A percentile compares a stretch with the other conserved stretches of the same genome.
Conservation (phyloP, 2,888 invertebrate genomes). For the Oscheius onirici region DNA sequence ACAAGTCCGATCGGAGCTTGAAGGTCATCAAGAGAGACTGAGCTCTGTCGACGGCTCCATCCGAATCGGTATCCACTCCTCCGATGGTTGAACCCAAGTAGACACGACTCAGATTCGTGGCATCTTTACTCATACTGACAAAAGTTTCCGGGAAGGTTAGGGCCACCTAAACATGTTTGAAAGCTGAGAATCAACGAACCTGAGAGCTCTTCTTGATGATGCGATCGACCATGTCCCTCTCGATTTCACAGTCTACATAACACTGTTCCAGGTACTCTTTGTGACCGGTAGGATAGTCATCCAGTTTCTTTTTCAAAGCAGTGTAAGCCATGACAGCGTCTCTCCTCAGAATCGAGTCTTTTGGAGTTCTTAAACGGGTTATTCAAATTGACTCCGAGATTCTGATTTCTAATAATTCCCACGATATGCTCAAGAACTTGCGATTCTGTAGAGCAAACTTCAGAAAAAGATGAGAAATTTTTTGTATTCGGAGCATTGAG, state of each 20-base stretch:
- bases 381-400: too few relatives aligned
- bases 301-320: conserved; percentile 51
- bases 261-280: conserved; percentile 47
- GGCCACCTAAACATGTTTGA: conserved; percentile 34
- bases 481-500: too few relatives aligned
- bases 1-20: conserved; percentile 53
- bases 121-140: conserved; percentile 53
- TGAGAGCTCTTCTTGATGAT: conserved; percentile 55
- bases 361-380: conserved; percentile 37
- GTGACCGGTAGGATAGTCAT: conserved; percentile 49
- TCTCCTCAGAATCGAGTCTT: conserved; percentile 51
- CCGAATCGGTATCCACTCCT: conserved; percentile 60
- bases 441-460: too few relatives aligned
- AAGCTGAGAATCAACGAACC: not conserved
- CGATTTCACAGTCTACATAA: conserved; percentile 45
- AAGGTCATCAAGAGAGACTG: conserved; percentile 58
- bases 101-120: conserved; percentile 50
- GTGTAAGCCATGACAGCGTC: conserved; percentile 52
- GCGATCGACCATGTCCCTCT: conserved; percentile 55
- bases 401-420: too few relatives aligned
- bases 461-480: too few relatives aligned
- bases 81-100: conserved; percentile 54
- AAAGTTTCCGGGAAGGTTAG: conserved; percentile 61
- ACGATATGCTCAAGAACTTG: too few relatives aligned
- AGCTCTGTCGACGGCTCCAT: conserved; percentile 61